Percentiles rank a stretch among this genome's conserved stretches.
Evolutionary conservation across 1,140 invertebrate genomes (phyloP).

Genomic region (Eumeta japonica): DNA sequence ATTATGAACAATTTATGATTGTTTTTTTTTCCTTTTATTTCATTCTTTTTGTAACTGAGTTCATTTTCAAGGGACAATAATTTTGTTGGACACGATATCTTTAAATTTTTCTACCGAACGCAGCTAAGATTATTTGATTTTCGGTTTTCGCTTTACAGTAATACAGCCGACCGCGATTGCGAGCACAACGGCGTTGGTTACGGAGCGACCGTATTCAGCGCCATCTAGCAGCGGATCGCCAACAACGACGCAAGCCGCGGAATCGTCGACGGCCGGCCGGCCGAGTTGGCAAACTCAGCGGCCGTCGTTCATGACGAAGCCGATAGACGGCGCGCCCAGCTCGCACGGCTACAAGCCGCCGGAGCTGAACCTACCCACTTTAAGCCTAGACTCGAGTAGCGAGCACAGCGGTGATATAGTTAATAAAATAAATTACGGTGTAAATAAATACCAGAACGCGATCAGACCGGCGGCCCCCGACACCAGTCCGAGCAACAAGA

Average conservation of each 20-base stretch:
- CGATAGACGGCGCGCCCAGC: slow-evolving; percentile 52
- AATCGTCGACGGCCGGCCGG: slow-evolving; percentile 27
- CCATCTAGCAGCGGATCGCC: slow-evolving; percentile 27
- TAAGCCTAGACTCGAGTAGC: slow-evolving; percentile 47
- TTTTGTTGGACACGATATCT: no score
- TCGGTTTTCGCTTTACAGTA: no score
- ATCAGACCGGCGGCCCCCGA: slow-evolving; percentile 27
- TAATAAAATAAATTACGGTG: slow-evolving; percentile 54
- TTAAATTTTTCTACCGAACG: no score
- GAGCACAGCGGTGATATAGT: slow-evolving; percentile 56
- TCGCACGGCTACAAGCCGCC: slow-evolving; percentile 42
- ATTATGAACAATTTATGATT: no score
- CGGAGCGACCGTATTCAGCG: slow-evolving; percentile 32
- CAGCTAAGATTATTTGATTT: no score
- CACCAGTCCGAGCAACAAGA: slow-evolving; percentile 57
- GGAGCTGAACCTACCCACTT: slow-evolving; percentile 43
- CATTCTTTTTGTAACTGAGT: no score
- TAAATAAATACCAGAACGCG: slow-evolving; percentile 48
- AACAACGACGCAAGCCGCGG: slow-evolving; percentile 22
- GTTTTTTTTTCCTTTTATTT: no score
- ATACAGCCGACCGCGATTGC: no score
- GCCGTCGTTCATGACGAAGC: slow-evolving; percentile 58
- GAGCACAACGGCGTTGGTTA: no score
- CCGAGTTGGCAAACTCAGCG: slow-evolving; percentile 42
- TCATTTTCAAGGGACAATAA: no score